phyloP scores from a whole-genome alignment of 2,797 vertebrate genomes.

The Capromys pilorides region DNA sequence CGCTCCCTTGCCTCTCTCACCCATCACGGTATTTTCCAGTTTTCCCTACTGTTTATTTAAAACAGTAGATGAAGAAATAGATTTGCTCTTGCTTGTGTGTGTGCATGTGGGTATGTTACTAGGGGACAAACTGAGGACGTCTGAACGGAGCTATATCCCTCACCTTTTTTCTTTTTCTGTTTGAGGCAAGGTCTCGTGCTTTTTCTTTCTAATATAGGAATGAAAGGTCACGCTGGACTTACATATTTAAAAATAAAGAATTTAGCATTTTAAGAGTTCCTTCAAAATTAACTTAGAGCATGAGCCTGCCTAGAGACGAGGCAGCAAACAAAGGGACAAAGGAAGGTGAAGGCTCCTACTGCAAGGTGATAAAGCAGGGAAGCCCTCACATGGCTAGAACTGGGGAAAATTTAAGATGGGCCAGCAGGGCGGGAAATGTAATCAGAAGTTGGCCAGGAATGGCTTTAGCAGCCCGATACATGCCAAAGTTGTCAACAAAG shows the following conservation, averaged over 20 bases:
- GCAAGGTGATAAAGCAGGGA: not conserved
- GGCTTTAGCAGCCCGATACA: not conserved
- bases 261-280: conserved; percentile 1
- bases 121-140: not conserved
- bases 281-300: not conserved
- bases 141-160: not conserved
- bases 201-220: not conserved
- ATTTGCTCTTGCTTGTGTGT: not conserved
- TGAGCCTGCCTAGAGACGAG: not conserved
- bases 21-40: not conserved
- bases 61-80: not conserved
- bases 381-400: not conserved
- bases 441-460: not conserved
- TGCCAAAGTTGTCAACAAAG: not conserved
- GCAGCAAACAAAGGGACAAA: not conserved
- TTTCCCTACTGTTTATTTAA: conserved; percentile 25
- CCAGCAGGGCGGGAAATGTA: not conserved
- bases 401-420: not conserved
- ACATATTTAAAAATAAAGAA: conserved; percentile 49
- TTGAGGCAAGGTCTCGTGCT: not conserved
- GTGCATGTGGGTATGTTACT: not conserved
- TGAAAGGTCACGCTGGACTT: not conserved
- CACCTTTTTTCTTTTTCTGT: not conserved
- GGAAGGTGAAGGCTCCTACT: not conserved
- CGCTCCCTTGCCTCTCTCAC: not conserved